These are phyloP conservation scores for Triplophysa yarkandensis DNA, from an alignment of 2,797 vertebrate genomes.

Conservation along the genomic window DNA sequence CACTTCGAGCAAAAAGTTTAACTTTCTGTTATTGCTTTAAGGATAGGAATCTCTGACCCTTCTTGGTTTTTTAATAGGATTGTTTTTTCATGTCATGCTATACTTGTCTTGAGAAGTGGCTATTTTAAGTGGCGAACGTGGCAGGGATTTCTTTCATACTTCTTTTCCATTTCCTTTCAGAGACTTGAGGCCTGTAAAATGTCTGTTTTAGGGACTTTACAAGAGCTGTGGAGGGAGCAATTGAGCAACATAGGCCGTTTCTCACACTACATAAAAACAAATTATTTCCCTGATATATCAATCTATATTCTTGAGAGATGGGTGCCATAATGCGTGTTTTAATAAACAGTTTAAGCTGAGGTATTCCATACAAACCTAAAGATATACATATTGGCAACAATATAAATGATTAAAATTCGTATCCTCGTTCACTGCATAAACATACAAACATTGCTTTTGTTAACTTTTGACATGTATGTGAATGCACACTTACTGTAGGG, in stretches of 20 bases:
- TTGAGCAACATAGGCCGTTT: conserved; percentile 1
- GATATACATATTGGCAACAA: too few species aligned
- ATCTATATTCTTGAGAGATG: neutral
- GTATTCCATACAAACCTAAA: too few species aligned
- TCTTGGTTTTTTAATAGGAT: conserved; percentile 64
- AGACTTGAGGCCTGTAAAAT: conserved; percentile 63
- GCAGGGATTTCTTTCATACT: conserved; percentile 57
- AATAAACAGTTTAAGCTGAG: too few species aligned
- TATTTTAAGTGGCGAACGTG: conserved; percentile 64
- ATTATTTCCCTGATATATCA: neutral
- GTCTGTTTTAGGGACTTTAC: conserved; percentile 58
- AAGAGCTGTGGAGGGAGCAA: conserved; percentile 41
- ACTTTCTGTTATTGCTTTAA: conserved; percentile 63
- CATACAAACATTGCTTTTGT: too few species aligned
- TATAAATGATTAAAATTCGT: too few species aligned
- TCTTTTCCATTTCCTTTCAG: conserved; percentile 68
- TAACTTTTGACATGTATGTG: too few species aligned
- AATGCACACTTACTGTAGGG: too few species aligned
- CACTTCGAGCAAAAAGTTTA: conserved; percentile 49
- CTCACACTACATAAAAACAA: conserved; percentile 7
- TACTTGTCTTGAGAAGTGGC: conserved; percentile 61
- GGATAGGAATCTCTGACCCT: conserved; percentile 65
- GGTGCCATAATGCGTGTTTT: neutral
- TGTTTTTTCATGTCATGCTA: conserved; percentile 68
- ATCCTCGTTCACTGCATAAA: too few species aligned